phyloP scores from a whole-genome alignment of 2,797 vertebrate genomes.

The Betta splendens region DNA sequence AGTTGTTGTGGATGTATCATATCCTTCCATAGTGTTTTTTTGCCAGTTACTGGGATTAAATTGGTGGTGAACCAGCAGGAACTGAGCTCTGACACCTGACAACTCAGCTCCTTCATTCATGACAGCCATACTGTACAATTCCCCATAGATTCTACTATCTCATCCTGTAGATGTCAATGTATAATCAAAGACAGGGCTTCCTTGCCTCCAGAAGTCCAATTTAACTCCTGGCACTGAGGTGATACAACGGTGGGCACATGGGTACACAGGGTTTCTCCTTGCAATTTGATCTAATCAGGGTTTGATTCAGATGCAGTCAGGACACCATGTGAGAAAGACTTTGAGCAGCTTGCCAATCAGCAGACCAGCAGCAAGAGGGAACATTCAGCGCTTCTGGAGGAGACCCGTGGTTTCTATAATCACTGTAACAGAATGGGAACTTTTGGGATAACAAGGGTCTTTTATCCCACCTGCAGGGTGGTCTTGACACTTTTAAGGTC shows the following conservation, averaged over 20 bases:
- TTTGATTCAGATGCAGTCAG: conserved; percentile 68
- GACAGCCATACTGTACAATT: conserved; percentile 27
- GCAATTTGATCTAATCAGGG: conserved; percentile 76
- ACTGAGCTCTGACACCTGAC: conserved; percentile 19
- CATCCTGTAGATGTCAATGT: conserved; percentile 22
- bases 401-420: conserved; percentile 66
- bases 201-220: conserved; percentile 61
- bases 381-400: conserved; percentile 60
- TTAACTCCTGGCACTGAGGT: conserved; percentile 55
- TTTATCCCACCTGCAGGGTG: conserved; percentile 63
- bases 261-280: conserved; percentile 64
- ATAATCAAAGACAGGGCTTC: conserved; percentile 58
- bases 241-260: conserved; percentile 61
- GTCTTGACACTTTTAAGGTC: conserved; percentile 55
- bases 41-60: conserved; percentile 38
- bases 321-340: conserved; percentile 63
- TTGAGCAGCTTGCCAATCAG: conserved; percentile 69
- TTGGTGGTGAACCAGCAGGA: conserved; percentile 44
- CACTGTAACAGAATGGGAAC: conserved; percentile 65
- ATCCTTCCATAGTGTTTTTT: conserved; percentile 4
- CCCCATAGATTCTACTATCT: conserved; percentile 30
- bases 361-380: conserved; percentile 51
- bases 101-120: conserved; percentile 26
- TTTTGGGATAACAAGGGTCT: conserved; percentile 66
- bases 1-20: conserved; percentile 7